Evolutionary conservation across 1,140 invertebrate genomes (phyloP).

Genomic region (Charaxes varanes): DNA sequence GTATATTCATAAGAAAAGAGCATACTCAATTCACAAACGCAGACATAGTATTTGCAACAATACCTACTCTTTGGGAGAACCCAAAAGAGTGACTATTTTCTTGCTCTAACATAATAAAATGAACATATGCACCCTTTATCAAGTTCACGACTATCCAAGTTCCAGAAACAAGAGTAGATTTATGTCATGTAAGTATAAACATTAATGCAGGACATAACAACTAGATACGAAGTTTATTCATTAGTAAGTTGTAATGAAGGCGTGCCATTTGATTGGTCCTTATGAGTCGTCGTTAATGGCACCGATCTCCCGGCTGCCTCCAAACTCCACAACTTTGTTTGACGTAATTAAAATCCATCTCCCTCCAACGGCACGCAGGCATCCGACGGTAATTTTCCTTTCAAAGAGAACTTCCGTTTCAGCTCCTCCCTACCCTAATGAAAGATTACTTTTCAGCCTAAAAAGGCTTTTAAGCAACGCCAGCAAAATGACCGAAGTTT

Average conservation of each 20-base stretch:
- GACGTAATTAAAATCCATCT: conserved; percentile 72
- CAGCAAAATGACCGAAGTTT: conserved; percentile 72
- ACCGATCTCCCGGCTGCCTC: conserved; percentile 23
- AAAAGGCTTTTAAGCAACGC: conserved; percentile 74
- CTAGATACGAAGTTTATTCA: conserved; percentile 19
- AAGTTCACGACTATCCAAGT: too few relatives aligned
- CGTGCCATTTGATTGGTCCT: conserved; percentile 13
- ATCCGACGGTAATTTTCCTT: conserved; percentile 72
- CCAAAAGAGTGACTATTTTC: too few relatives aligned
- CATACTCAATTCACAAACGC: too few relatives aligned
- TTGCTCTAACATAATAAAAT: too few relatives aligned
- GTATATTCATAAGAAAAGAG: too few relatives aligned
- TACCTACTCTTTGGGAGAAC: too few relatives aligned
- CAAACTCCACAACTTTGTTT: conserved; percentile 63
- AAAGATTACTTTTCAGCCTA: conserved; percentile 73
- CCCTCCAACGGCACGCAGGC: conserved; percentile 46
- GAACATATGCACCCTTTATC: too few relatives aligned
- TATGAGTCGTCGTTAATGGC: conserved; percentile 33
- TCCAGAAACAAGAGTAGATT: too few relatives aligned
- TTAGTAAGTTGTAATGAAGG: conserved; percentile 37
- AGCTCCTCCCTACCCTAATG: conserved; percentile 66
- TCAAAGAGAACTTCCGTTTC: conserved; percentile 72
- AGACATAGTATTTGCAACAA: too few relatives aligned
- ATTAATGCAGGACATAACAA: neutral
- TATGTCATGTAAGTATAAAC: too few relatives aligned